Percentiles rank a stretch among this genome's conserved stretches.
These are phyloP conservation scores for Parnassius glacialis DNA, from an alignment of 2,888 invertebrate species.

Conservation along the genomic window DNA sequence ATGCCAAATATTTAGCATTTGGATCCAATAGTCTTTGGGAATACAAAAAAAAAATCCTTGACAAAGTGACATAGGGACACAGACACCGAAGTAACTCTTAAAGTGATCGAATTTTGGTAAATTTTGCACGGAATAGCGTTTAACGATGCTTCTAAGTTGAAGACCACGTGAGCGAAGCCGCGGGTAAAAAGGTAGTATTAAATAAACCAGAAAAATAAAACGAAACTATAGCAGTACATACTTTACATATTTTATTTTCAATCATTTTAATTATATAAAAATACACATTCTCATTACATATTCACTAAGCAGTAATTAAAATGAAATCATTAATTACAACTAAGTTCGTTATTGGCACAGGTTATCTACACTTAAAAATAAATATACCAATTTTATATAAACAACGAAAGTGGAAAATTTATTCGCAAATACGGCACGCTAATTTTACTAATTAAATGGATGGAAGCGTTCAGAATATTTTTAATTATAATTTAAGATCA, in stretches of 20 bases:
- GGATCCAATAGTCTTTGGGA: no score
- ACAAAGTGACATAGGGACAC: no score
- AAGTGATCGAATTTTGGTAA: no score
- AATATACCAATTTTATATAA: constrained; percentile 1
- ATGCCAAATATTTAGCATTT: no score
- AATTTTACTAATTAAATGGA: neutral
- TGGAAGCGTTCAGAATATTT: neutral
- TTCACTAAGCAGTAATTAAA: constrained; percentile 37
- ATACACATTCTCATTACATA: constrained; percentile 37
- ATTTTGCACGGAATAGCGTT: no score
- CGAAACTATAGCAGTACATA: neutral
- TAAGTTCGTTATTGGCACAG: constrained; percentile 45
- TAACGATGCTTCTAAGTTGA: no score
- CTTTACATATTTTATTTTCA: constrained; percentile 38
- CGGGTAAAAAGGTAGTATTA: no score
- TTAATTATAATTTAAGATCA: no score
- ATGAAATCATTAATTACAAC: constrained; percentile 40
- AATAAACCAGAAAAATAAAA: neutral
- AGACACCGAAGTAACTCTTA: no score
- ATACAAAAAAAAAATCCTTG: no score
- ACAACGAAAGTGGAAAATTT: neutral
- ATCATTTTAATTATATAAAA: constrained; percentile 52
- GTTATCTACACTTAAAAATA: constrained; percentile 31
- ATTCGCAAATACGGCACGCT: constrained; percentile 1
- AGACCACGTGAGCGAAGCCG: no score